Conservation (phyloP, 2,888 invertebrate genomes). For the Erebia palarica region DNA sequence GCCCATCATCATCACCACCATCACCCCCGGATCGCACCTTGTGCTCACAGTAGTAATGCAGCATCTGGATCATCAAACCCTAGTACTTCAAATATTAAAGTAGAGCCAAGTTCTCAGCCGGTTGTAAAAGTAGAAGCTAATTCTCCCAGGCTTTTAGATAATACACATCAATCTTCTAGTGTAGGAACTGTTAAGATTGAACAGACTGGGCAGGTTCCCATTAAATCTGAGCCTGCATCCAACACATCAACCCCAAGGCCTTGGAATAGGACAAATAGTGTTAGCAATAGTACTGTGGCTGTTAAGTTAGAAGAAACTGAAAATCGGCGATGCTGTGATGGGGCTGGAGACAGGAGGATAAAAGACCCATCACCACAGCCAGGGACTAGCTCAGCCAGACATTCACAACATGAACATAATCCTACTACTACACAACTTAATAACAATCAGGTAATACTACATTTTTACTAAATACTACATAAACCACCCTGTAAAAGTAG, state of each 20-base stretch:
- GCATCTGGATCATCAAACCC: conserved; percentile 30
- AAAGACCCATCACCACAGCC: conserved; percentile 65
- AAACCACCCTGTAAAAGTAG: not conserved
- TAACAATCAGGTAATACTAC: conserved; percentile 23
- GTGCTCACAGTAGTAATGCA: conserved; percentile 41
- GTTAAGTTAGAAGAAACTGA: conserved; percentile 51
- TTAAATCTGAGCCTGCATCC: conserved; percentile 59
- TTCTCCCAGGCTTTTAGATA: conserved; percentile 12
- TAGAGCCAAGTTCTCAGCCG: conserved; percentile 55
- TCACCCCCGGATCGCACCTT: conserved; percentile 47
- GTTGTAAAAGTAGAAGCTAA: conserved; percentile 52
- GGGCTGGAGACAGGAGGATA: conserved; percentile 55
- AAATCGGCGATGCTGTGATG: conserved; percentile 47
- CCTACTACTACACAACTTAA: conserved; percentile 29
- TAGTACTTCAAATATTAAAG: conserved; percentile 55
- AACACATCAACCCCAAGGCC: conserved; percentile 27
- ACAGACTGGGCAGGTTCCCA: conserved; percentile 44
- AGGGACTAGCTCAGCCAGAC: conserved; percentile 62
- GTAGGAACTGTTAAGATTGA: conserved; percentile 55
- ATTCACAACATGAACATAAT: conserved; percentile 43
- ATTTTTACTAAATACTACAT: not conserved
- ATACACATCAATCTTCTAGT: conserved; percentile 30
- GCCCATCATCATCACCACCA: conserved; percentile 51
- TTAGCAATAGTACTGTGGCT: conserved; percentile 46
- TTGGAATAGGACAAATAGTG: conserved; percentile 33